phyloP scores from a whole-genome alignment of 2,797 vertebrate species.

The Ctenopoma kingsleyae region DNA sequence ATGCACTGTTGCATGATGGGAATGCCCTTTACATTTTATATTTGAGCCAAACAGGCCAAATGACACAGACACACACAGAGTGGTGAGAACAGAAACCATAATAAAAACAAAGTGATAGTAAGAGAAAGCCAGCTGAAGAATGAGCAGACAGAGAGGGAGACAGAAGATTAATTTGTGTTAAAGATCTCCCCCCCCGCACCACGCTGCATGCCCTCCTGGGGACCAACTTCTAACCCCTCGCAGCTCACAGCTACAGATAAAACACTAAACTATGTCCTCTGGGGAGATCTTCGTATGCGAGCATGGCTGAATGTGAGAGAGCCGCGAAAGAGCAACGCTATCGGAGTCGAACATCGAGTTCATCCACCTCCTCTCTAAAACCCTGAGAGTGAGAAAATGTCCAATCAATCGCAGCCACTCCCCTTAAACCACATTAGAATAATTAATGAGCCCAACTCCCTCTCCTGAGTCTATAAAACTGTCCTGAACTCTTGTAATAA shows the following conservation, averaged over 20 bases:
- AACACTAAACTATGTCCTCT: constrained; percentile 70
- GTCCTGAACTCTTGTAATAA: constrained; percentile 69
- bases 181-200: constrained; percentile 57
- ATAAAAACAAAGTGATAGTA: constrained; percentile 34
- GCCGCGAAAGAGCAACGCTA: constrained; percentile 53
- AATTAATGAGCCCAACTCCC: constrained; percentile 78
- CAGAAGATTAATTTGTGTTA: constrained; percentile 73
- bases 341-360: constrained; percentile 57
- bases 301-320: constrained; percentile 26
- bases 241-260: constrained; percentile 73
- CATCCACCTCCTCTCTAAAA: constrained; percentile 52
- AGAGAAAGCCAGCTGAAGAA: constrained; percentile 20
- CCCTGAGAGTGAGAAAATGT: constrained; percentile 48
- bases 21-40: constrained; percentile 69
- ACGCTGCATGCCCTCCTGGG: constrained; percentile 59
- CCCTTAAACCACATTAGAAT: constrained; percentile 79
- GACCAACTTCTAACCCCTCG: constrained; percentile 63
- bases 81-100: constrained; percentile 15
- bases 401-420: constrained; percentile 59
- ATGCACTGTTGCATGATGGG: constrained; percentile 74
- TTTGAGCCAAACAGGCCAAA: constrained; percentile 53
- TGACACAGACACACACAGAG: constrained; percentile 2
- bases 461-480: constrained; percentile 77
- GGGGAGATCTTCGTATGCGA: constrained; percentile 58
- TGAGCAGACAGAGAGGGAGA: constrained; percentile 43